These are phyloP conservation scores for Orientallactaga bullata DNA, from an alignment of 2,113 vertebrate species.

Conservation along the genomic window DNA sequence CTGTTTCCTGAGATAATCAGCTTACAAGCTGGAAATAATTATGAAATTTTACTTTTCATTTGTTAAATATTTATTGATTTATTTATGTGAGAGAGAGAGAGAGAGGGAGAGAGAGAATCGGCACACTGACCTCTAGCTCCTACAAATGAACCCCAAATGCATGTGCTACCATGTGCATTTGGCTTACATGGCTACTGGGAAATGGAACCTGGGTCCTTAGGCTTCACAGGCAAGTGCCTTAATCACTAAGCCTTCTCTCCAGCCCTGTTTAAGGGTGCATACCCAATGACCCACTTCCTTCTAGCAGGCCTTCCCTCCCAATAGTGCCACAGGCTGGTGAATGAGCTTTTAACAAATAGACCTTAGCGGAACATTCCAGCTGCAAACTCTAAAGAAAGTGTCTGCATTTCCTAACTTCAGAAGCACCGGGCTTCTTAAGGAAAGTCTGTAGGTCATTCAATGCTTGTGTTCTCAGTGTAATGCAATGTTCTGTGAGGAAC, in stretches of 20 bases:
- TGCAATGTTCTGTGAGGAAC: background rate
- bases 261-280: no score
- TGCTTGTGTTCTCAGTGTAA: constrained; percentile 84
- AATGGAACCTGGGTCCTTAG: no score
- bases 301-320: background rate
- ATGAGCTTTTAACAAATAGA: background rate
- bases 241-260: no score
- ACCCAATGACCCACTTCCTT: background rate
- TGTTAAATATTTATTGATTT: no score
- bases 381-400: constrained; percentile 66
- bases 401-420: constrained; percentile 78
- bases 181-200: no score
- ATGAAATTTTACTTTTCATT: no score
- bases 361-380: background rate
- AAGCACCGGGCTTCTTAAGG: constrained; percentile 83
- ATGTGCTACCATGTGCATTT: no score
- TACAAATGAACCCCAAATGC: no score
- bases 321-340: background rate
- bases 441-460: constrained; percentile 83
- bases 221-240: no score
- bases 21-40: background rate
- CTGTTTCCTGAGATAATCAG: background rate
- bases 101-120: no score
- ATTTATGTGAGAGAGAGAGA: no score
- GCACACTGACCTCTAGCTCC: no score